Conservation (phyloP, 2,888 invertebrate genomes). For the Odontocolon sp. region DNA sequence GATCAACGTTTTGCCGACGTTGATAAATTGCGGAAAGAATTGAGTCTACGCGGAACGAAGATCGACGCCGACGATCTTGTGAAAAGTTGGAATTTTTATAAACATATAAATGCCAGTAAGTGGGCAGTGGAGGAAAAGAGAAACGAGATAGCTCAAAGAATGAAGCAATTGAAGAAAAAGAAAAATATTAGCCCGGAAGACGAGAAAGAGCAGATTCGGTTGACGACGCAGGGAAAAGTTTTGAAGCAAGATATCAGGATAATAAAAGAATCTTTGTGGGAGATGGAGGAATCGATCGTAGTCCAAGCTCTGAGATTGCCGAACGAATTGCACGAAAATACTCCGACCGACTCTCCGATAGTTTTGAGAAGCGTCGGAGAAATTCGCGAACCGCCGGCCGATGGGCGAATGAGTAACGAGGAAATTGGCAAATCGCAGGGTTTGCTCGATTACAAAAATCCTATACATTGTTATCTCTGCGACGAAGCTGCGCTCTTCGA, state of each 20-base stretch:
- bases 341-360: constrained; percentile 80
- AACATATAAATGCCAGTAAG: constrained; percentile 82
- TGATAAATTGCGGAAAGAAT: constrained; percentile 82
- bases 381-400: constrained; percentile 23
- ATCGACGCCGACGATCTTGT: constrained; percentile 83
- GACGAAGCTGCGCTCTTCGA: constrained; percentile 89
- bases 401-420: constrained; percentile 79
- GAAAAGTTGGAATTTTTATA: constrained; percentile 85
- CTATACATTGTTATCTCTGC: constrained; percentile 84
- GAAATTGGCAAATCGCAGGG: constrained; percentile 82
- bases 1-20: constrained; percentile 83
- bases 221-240: constrained; percentile 83
- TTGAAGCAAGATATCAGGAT: constrained; percentile 85
- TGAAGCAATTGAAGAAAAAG: constrained; percentile 79
- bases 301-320: constrained; percentile 86
- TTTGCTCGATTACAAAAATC: constrained; percentile 84
- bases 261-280: constrained; percentile 85
- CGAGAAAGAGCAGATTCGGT: constrained; percentile 81
- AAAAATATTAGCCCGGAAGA: constrained; percentile 70
- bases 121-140: constrained; percentile 82
- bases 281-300: constrained; percentile 88
- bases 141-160: constrained; percentile 81
- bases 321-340: constrained; percentile 85
- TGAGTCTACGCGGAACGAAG: constrained; percentile 82
- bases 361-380: constrained; percentile 67